A percentile compares a stretch with the other conserved stretches of the same genome.
These are phyloP conservation scores for Thelohanellus kitauei DNA, from an alignment of 30 jellyfish, hydroid and myxozoan genomes.

Conservation along the genomic window DNA sequence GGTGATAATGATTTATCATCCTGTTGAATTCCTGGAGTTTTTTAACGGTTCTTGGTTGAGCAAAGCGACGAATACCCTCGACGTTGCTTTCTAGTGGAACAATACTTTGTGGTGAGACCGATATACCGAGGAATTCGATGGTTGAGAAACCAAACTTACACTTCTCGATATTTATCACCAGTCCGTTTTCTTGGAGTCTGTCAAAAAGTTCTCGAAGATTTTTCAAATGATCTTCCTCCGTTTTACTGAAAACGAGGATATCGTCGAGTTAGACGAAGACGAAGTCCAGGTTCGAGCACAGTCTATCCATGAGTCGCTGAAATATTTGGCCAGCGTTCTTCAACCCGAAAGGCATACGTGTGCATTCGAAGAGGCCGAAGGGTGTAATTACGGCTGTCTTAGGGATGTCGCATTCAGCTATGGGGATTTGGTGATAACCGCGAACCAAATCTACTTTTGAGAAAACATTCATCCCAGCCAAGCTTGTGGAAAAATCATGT, in stretches of 20 bases:
- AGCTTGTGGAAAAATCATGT: too few species aligned
- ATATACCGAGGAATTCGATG: too few species aligned
- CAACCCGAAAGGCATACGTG: constrained; percentile 1
- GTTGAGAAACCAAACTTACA: too few species aligned
- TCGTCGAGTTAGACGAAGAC: constrained; percentile 1
- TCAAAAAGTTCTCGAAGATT: not conserved
- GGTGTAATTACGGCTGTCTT: constrained; percentile 1
- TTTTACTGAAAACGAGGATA: not conserved
- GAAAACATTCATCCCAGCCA: not conserved
- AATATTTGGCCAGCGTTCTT: not conserved
- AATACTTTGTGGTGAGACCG: too few species aligned
- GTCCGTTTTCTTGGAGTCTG: not conserved
- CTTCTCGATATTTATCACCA: not conserved
- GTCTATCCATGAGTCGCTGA: constrained; percentile 1
- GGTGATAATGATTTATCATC: too few species aligned
- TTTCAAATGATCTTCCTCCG: not conserved
- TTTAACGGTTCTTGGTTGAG: too few species aligned
- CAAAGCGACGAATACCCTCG: too few species aligned
- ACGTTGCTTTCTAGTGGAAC: too few species aligned
- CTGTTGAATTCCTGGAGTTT: too few species aligned
- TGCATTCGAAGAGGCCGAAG: constrained; percentile 1
- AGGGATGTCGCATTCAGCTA: too few species aligned
- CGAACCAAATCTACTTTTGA: not conserved
- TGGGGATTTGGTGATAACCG: too few species aligned
- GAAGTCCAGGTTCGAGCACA: not conserved